A percentile compares a stretch with the other conserved stretches of the same genome.
phyloP scores from a whole-genome alignment of 2,797 vertebrate genomes.

The Prunella strophiata region DNA sequence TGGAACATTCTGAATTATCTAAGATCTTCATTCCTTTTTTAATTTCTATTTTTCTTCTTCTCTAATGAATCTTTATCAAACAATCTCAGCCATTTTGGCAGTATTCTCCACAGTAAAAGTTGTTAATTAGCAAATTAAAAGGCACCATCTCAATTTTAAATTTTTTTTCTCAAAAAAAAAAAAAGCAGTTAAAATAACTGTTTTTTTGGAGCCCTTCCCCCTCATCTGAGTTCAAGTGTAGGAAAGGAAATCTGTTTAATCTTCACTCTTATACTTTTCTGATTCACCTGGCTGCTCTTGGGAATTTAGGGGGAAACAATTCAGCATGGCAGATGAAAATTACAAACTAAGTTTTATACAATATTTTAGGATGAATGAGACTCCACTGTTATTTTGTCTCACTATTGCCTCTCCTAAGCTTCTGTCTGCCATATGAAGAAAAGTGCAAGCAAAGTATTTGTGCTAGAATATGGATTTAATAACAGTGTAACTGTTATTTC shows the following conservation, averaged over 20 bases:
- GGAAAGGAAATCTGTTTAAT: slow-evolving; percentile 17
- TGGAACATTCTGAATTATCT: not conserved
- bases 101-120: not conserved
- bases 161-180: not conserved
- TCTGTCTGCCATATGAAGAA: not conserved
- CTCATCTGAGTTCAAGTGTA: not conserved
- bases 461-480: slow-evolving; percentile 32
- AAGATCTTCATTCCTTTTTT: not conserved
- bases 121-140: slow-evolving; percentile 1
- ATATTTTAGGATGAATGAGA: not conserved
- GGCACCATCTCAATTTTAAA: not conserved
- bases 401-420: not conserved
- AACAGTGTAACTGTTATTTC: not conserved
- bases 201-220: not conserved
- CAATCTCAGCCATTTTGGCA: not conserved
- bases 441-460: not conserved
- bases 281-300: not conserved
- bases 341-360: not conserved
- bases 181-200: not conserved
- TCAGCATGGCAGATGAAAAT: slow-evolving; percentile 3
- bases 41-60: not conserved
- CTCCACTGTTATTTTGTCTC: not conserved
- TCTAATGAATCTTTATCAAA: not conserved
- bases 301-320: not conserved
- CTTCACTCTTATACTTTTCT: not conserved